phyloP scores from a whole-genome alignment of 2,888 invertebrate species.

The Perizoma flavofasciatum region DNA sequence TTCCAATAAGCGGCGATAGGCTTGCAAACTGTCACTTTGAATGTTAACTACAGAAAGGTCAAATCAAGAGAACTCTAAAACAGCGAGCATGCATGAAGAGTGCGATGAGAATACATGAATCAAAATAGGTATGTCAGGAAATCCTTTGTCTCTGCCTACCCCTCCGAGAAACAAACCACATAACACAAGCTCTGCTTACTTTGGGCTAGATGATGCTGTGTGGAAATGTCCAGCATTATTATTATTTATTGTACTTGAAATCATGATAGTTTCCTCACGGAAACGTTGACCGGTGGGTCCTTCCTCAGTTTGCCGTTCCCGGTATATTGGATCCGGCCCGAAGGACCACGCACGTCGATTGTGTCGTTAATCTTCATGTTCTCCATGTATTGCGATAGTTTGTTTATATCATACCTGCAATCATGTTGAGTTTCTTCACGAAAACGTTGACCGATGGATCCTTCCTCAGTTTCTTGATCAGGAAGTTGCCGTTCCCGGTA shows the following conservation, averaged over 20 bases:
- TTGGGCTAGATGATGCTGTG: no score
- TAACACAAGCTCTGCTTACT: no score
- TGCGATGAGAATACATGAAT: no score
- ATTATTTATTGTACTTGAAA: conserved; percentile 87
- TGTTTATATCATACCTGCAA: conserved; percentile 92
- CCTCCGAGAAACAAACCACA: no score
- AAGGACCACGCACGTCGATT: conserved; percentile 97
- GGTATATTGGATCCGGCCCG: conserved; percentile 93
- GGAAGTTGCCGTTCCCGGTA: conserved; percentile 89
- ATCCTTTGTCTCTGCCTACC: no score
- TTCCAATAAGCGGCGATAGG: no score
- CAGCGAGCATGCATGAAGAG: no score
- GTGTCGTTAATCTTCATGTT: conserved; percentile 94
- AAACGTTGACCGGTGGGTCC: conserved; percentile 89
- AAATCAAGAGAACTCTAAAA: no score
- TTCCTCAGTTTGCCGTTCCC: conserved; percentile 93
- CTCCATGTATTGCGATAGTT: conserved; percentile 97
- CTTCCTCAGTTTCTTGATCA: conserved; percentile 90
- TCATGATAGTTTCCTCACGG: conserved; percentile 94
- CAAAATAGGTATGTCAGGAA: no score
- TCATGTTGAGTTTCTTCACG: conserved; percentile 94
- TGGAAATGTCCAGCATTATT: no score
- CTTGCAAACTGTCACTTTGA: no score
- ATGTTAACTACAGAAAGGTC: no score
- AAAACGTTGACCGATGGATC: conserved; percentile 89